Base-by-base conservation (phyloP, 2,888 invertebrate genomes). In the Brachylomia viminalis region DNA sequence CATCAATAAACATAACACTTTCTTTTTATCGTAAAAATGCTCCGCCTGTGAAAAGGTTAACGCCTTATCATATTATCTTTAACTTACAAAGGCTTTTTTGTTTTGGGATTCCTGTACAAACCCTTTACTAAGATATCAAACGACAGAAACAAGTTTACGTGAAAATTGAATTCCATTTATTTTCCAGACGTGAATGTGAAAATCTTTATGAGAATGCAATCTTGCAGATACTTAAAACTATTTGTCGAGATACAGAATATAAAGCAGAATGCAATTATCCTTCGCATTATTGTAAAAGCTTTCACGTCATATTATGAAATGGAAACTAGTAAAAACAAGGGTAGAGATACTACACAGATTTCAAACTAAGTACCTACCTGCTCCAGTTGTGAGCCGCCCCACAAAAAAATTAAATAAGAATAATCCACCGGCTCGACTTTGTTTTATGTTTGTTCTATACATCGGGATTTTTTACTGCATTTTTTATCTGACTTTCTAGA, bases 261-360 rank as follows among this genome's bases (percentile, higher is more conserved):
- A 68, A 80, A 85, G 70, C 49, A 75, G 75, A 87, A 77, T 78
- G 77, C 82, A 87, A 82, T 86, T 83, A 86, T 77, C 27, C 77
- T 71, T 47, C 47, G 67, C 75, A 80, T 84, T 86, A 86, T 77
- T 84, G 65, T 88, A 71, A 88, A 86, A 87, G 88, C 83, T 85
- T 88, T 85, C 75, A 65, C 75, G 72, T 79, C 38, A 71, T 73
- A 70, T 74, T 79, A 76, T 52, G 58, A 82, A 79, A 83, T 72
- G 70, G 45, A 82, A 77, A 85, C 68, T 72, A 68, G 71, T 69
- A 68, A 81, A 83, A 83, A 84, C 77, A 75, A 70, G 59, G 33
- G 61, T 66, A 78, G 75, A 74, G 52, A 77, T 75, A 79, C 72
- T 70, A 66, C 70, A 84, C 65, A 76, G 66, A 77, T 80, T 82